These are phyloP conservation scores for Teinopalpus imperialis DNA, from an alignment of 2,888 invertebrate species.

Conservation along the genomic window DNA sequence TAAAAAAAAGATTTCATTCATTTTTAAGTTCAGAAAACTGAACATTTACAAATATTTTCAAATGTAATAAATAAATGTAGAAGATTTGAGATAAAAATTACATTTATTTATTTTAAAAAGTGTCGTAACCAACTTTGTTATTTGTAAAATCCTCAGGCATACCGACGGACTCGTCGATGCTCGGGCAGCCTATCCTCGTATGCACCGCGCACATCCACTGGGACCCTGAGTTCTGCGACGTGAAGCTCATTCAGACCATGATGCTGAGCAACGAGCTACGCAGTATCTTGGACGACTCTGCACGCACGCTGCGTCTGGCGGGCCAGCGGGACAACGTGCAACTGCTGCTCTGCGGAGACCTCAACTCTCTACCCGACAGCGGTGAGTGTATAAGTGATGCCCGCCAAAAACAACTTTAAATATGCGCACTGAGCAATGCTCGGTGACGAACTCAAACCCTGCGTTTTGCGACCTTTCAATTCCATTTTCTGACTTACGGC, in stretches of 20 bases:
- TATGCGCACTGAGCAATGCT: slow-evolving; percentile 18
- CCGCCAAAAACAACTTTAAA: too few relatives aligned
- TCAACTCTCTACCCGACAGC: slow-evolving; percentile 98
- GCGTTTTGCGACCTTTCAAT: too few relatives aligned
- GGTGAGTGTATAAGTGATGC: too few relatives aligned
- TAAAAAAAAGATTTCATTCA: too few relatives aligned
- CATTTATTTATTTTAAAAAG: too few relatives aligned
- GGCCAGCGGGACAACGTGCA: slow-evolving; percentile 92
- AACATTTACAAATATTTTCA: too few relatives aligned
- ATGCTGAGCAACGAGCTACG: slow-evolving; percentile 98
- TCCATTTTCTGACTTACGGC: too few relatives aligned
- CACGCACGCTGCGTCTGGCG: slow-evolving; percentile 87
- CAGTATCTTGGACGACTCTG: slow-evolving; percentile 92
- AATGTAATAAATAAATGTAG: too few relatives aligned
- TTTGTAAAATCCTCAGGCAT: slow-evolving; percentile 78
- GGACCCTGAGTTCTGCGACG: slow-evolving; percentile 99
- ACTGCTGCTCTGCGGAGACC: slow-evolving; percentile 97
- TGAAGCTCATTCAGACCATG: slow-evolving; percentile 99
- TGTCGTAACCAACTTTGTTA: too few relatives aligned
- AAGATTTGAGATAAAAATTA: too few relatives aligned
- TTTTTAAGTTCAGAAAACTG: too few relatives aligned
- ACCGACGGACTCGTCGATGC: slow-evolving; percentile 88
- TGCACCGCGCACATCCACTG: slow-evolving; percentile 99
- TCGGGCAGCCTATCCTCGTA: slow-evolving; percentile 93
- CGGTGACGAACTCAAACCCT: too few relatives aligned